Percentiles rank a stretch among this genome's conserved stretches.
These are phyloP conservation scores for Anthopleura sola DNA, from an alignment of 64 coral and sea anemone genomes.

Conservation along the genomic window DNA sequence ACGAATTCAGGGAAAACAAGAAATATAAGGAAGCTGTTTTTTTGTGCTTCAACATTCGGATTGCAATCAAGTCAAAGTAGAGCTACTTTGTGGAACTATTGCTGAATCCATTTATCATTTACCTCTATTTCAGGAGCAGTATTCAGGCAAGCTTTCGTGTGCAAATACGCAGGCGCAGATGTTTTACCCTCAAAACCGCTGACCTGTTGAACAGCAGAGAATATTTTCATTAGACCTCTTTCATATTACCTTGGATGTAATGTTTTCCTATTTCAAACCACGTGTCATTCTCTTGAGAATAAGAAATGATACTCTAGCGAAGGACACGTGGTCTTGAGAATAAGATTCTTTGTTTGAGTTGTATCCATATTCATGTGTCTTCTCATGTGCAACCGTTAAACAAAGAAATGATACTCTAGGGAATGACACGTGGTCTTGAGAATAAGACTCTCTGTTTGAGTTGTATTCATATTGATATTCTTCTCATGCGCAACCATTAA, in stretches of 20 bases:
- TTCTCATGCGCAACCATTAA: neutral
- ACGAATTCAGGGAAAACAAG: too few relatives aligned
- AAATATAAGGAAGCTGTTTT: too few relatives aligned
- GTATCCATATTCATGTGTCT: neutral
- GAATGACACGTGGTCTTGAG: too few relatives aligned
- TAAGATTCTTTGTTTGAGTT: neutral
- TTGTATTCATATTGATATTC: neutral
- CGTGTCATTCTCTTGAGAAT: neutral
- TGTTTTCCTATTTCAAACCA: too few relatives aligned
- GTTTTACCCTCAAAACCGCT: slow-evolving; percentile 10
- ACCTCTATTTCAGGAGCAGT: neutral
- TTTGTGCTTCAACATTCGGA: too few relatives aligned
- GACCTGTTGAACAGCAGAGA: neutral
- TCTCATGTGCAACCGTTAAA: neutral
- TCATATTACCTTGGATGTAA: too few relatives aligned
- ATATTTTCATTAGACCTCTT: neutral
- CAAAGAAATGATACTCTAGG: too few relatives aligned
- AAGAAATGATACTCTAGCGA: neutral
- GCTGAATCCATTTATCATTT: neutral
- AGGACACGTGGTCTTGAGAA: too few relatives aligned
- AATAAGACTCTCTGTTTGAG: neutral
- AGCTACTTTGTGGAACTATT: too few relatives aligned
- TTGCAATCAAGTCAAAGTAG: too few relatives aligned
- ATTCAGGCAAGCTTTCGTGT: neutral
- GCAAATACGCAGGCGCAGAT: slow-evolving; percentile 13